These are phyloP conservation scores for Zaprionus camerounensis DNA, from an alignment of 1,140 invertebrate species.

Conservation along the genomic window DNA sequence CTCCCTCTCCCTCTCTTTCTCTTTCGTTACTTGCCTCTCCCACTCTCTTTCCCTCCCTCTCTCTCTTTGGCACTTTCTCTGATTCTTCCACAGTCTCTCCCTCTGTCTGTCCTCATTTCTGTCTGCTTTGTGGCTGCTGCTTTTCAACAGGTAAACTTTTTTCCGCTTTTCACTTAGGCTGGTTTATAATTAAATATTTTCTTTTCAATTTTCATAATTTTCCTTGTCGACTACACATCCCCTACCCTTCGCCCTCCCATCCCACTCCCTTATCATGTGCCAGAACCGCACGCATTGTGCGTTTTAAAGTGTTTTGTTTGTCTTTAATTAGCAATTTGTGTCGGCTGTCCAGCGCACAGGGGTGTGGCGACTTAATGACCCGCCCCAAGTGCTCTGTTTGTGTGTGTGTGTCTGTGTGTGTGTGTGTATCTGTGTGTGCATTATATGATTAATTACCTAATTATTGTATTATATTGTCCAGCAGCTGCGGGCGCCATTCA, in stretches of 20 bases:
- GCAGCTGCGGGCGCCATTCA: constrained; percentile 42
- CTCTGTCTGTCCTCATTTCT: not conserved
- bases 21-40: constrained; percentile 3
- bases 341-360: constrained; percentile 9
- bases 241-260: too few relatives aligned
- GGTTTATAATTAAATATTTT: constrained; percentile 76
- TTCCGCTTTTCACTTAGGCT: constrained; percentile 31
- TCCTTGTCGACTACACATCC: not conserved
- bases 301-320: constrained; percentile 75
- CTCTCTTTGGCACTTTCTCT: not conserved
- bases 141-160: constrained; percentile 65
- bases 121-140: constrained; percentile 21
- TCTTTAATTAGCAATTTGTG: constrained; percentile 71
- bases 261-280: not conserved
- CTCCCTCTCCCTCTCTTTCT: not conserved
- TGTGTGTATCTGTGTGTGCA: constrained; percentile 27
- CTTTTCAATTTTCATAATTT: constrained; percentile 58
- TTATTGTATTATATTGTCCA: constrained; percentile 71
- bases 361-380: constrained; percentile 60
- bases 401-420: not conserved
- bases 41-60: not conserved
- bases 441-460: constrained; percentile 77
- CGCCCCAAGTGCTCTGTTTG: constrained; percentile 13
- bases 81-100: not conserved
- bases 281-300: constrained; percentile 30